Percentiles rank a stretch among this genome's conserved stretches.
Conservation (phyloP, 2,888 invertebrate species). For the Drosophila lacicola region DNA sequence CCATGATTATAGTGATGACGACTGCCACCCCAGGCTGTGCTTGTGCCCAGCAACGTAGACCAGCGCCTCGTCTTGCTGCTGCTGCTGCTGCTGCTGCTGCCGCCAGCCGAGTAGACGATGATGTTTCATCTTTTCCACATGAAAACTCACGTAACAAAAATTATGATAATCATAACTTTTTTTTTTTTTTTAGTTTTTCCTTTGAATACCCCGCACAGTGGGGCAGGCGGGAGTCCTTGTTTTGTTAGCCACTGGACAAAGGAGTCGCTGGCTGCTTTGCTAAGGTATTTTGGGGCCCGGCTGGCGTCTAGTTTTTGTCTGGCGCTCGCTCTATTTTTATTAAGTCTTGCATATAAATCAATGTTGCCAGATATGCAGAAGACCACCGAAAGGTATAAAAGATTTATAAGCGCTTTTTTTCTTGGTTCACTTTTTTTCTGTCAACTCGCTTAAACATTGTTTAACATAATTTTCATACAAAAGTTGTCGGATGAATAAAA, state of each 20-base stretch:
- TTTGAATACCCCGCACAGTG: conserved; percentile 7
- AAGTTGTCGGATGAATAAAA: conserved; percentile 45
- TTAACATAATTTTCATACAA: conserved; percentile 60
- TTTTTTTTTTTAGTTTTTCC: conserved; percentile 32
- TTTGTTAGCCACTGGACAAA: conserved; percentile 70
- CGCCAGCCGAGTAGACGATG: conserved; percentile 65
- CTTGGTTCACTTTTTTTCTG: not conserved
- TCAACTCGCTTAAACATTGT: conserved; percentile 60
- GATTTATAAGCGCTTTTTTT: conserved; percentile 73
- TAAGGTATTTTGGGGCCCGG: conserved; percentile 68
- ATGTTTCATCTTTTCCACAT: conserved; percentile 83
- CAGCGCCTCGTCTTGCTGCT: not conserved
- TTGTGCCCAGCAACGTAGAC: conserved; percentile 17
- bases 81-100: conserved; percentile 22
- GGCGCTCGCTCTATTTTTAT: conserved; percentile 74
- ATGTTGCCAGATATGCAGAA: conserved; percentile 78
- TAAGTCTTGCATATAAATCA: conserved; percentile 83
- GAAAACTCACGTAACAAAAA: conserved; percentile 83
- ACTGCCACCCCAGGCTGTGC: conserved; percentile 72
- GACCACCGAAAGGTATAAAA: conserved; percentile 80
- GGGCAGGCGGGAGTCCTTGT: conserved; percentile 32
- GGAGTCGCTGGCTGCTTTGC: conserved; percentile 41
- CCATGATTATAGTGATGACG: conserved; percentile 84
- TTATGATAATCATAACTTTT: conserved; percentile 84
- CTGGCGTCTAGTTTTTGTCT: conserved; percentile 73